Conservation (phyloP, 2,888 invertebrate species). For the Aleiodes alternator region DNA sequence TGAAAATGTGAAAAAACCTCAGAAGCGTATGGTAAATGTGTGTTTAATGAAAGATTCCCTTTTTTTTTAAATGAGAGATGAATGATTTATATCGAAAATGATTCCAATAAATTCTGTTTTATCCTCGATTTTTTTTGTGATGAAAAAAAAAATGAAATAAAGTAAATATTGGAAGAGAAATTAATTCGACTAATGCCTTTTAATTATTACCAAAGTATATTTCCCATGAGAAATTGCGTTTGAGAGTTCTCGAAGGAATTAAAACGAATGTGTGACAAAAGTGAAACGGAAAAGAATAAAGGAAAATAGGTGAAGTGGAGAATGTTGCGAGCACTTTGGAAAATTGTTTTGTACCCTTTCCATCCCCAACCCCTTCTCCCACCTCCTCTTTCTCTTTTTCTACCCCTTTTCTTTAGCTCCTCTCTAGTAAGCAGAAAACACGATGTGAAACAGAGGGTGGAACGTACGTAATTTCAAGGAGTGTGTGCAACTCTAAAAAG, state of each 20-base stretch:
- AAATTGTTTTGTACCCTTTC: constrained; percentile 47
- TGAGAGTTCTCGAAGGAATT: not conserved
- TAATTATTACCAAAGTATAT: not conserved
- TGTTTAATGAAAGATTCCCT: not conserved
- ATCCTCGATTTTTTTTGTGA: not conserved
- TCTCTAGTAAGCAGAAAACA: constrained; percentile 24
- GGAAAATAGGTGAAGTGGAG: constrained; percentile 14
- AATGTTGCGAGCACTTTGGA: constrained; percentile 42
- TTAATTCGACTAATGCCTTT: not conserved
- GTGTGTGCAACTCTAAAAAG: constrained; percentile 25
- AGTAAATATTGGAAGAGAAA: constrained; percentile 27
- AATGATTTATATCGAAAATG: not conserved
- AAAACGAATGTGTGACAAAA: constrained; percentile 6
- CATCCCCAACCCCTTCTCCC: not conserved
- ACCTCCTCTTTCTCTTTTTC: not conserved
- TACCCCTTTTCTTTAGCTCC: too few relatives aligned
- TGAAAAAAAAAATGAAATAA: constrained; percentile 24
- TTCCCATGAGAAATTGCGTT: constrained; percentile 14
- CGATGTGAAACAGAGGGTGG: constrained; percentile 37
- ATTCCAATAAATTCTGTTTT: not conserved
- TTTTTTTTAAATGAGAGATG: not conserved
- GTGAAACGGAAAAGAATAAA: constrained; percentile 6
- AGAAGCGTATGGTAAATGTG: constrained; percentile 30
- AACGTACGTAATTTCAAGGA: constrained; percentile 41
- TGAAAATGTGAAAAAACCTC: constrained; percentile 9